Evolutionary conservation across 92 coral and sea anemone genomes (phyloP).

Genomic region (Zoanthus gigantus): DNA sequence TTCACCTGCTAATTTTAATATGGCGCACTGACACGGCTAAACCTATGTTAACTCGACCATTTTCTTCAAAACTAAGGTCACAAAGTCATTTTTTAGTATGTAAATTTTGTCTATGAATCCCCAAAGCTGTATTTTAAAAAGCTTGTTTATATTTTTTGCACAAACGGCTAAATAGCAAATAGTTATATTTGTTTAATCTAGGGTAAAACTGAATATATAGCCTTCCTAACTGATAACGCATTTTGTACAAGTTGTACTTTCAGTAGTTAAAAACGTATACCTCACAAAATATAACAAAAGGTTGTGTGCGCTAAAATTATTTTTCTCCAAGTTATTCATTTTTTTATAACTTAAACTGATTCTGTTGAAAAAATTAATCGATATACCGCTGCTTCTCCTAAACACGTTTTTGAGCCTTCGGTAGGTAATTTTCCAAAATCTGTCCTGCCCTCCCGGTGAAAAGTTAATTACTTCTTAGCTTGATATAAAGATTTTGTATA

Average conservation of each 20-base stretch:
- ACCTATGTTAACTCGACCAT: not conserved
- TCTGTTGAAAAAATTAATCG: not conserved
- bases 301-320: not conserved
- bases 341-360: not conserved
- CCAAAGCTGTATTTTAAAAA: not conserved
- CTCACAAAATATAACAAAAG: not conserved
- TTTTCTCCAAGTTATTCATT: not conserved
- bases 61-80: not conserved
- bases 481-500: not conserved
- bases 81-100: not conserved
- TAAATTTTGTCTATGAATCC: not conserved
- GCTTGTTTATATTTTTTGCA: not conserved
- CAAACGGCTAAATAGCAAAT: not conserved
- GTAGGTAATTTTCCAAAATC: not conserved
- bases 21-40: not conserved
- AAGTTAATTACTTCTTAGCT: not conserved
- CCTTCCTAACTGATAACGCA: not conserved
- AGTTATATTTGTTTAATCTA: not conserved
- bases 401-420: not conserved
- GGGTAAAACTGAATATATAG: not conserved
- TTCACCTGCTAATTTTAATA: not conserved
- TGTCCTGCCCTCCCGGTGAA: not conserved
- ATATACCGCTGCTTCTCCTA: not conserved
- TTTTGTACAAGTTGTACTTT: not conserved
- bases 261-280: not conserved